These are phyloP conservation scores for Achroia grisella DNA, from an alignment of 1,140 invertebrate genomes.

Conservation along the genomic window DNA sequence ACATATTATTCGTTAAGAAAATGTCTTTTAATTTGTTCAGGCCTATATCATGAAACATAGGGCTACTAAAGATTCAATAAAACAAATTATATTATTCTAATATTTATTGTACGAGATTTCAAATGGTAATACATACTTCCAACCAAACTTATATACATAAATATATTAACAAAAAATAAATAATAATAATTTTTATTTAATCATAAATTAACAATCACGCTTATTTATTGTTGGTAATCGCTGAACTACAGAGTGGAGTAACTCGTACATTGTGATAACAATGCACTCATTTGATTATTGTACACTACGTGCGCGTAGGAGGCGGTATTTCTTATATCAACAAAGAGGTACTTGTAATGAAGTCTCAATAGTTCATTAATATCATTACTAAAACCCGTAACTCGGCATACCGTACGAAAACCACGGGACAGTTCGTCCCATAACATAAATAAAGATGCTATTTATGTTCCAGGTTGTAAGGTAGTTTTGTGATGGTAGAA, in stretches of 20 bases:
- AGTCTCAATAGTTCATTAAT: not conserved
- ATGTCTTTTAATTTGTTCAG: too few species aligned
- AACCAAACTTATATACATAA: not conserved
- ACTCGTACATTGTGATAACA: not conserved
- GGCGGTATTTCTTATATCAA: not conserved
- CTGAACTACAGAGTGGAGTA: not conserved
- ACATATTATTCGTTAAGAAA: too few species aligned
- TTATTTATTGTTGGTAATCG: not conserved
- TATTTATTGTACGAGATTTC: slow-evolving; percentile 1
- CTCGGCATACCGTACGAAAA: too few species aligned
- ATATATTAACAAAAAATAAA: slow-evolving; percentile 1
- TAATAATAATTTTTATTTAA: not conserved
- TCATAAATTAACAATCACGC: slow-evolving; percentile 3
- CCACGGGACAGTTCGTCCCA: too few species aligned
- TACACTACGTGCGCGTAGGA: not conserved
- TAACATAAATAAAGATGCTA: too few species aligned
- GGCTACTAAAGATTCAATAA: too few species aligned
- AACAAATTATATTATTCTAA: not conserved
- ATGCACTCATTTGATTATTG: not conserved
- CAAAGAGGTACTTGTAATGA: not conserved
- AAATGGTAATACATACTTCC: not conserved
- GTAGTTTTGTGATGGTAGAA: too few species aligned
- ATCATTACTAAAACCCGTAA: not conserved
- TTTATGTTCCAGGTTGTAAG: too few species aligned
- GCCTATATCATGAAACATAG: too few species aligned